Percentiles rank a stretch among this genome's conserved stretches.
Conservation (phyloP, 2,113 vertebrate species). For the Barbus barbus region DNA sequence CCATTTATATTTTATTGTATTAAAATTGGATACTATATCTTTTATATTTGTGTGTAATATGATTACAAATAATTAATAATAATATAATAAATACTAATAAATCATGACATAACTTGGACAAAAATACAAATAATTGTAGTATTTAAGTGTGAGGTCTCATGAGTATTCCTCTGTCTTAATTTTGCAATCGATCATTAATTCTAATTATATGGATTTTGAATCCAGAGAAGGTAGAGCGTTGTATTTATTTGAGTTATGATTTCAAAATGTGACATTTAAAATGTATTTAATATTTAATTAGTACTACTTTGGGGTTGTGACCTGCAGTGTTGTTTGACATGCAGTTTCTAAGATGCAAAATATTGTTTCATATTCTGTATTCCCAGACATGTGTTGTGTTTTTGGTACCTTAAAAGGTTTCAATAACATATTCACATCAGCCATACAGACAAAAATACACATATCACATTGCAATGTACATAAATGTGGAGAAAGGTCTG, state of each 20-base stretch:
- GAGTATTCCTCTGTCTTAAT: not conserved
- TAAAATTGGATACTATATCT: too few relatives aligned
- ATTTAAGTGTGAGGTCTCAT: not conserved
- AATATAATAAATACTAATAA: not conserved
- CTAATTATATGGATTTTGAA: slow-evolving; percentile 1
- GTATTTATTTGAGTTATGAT: too few relatives aligned
- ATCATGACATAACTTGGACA: not conserved
- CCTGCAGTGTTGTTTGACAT: not conserved
- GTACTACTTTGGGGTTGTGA: not conserved
- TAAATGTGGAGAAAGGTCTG: not conserved
- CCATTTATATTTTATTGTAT: too few relatives aligned
- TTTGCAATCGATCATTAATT: not conserved
- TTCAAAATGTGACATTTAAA: not conserved
- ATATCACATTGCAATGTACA: not conserved
- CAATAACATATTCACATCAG: not conserved
- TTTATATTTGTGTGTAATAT: too few relatives aligned
- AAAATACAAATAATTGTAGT: not conserved
- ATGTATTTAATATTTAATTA: not conserved
- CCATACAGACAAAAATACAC: not conserved
- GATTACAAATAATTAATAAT: too few relatives aligned
- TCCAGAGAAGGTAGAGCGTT: not conserved
- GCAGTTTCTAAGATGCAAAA: not conserved
- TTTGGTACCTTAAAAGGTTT: not conserved
- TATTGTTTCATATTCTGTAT: not conserved
- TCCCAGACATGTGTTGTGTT: not conserved